These are phyloP conservation scores for Sarcophaga variegata DNA, from an alignment of 2,888 invertebrate species.

Conservation along the genomic window DNA sequence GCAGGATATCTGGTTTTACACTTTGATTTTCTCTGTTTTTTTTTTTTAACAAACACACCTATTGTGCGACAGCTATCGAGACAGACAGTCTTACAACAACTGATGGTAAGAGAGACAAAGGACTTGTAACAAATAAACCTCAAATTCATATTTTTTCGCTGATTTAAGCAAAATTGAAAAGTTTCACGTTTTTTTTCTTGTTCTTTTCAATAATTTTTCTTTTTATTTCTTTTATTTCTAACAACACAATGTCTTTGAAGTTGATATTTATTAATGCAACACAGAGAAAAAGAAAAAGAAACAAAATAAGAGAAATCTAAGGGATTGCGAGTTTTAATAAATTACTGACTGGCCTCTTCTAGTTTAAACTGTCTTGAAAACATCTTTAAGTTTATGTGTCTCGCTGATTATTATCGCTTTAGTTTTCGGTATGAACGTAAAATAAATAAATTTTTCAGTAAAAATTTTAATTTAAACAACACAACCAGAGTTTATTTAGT, in stretches of 20 bases:
- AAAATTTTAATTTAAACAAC: constrained; percentile 56
- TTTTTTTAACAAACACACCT: constrained; percentile 67
- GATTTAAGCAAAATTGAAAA: constrained; percentile 62
- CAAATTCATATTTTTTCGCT: constrained; percentile 66
- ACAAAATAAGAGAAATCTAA: background rate
- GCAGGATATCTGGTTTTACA: constrained; percentile 69
- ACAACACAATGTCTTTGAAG: constrained; percentile 62
- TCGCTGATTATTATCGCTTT: constrained; percentile 66
- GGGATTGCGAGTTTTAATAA: constrained; percentile 53
- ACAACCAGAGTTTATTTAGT: constrained; percentile 18
- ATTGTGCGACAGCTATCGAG: constrained; percentile 34
- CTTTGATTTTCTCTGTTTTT: constrained; percentile 69
- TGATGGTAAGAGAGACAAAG: constrained; percentile 34
- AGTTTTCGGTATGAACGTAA: background rate
- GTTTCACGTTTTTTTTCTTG: background rate
- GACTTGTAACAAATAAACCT: constrained; percentile 69
- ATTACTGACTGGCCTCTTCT: constrained; percentile 30
- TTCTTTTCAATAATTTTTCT: constrained; percentile 20
- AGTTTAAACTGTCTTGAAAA: constrained; percentile 39
- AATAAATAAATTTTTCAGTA: constrained; percentile 56
- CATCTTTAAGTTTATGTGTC: constrained; percentile 70
- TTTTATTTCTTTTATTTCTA: background rate
- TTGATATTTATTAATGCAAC: constrained; percentile 56
- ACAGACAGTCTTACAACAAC: background rate
- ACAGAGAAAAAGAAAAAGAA: background rate